Conservation (phyloP, 2,113 vertebrate genomes). For the Neotragus moschatus region DNA sequence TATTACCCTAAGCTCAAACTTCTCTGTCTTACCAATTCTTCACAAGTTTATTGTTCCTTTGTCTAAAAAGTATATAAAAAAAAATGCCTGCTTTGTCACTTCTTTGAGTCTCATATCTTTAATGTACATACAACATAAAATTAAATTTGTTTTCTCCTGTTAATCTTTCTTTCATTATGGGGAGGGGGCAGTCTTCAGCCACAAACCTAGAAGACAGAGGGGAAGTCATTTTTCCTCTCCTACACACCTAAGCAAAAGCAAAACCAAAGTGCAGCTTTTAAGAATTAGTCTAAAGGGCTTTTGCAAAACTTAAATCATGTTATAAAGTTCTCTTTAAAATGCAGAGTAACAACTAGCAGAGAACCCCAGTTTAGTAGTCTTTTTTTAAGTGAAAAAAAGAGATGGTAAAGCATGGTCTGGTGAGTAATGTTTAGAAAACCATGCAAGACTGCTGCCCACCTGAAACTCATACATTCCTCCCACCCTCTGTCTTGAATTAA, state of each 20-base stretch:
- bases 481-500: not conserved
- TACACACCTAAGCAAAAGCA: not conserved
- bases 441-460: not conserved
- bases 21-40: not conserved
- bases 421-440: not conserved
- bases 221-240: not conserved
- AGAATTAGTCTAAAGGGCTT: not conserved
- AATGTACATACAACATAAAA: not conserved
- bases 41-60: not conserved
- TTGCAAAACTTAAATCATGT: not conserved
- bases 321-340: not conserved
- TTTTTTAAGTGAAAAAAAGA: not conserved
- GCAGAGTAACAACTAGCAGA: not conserved
- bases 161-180: not conserved
- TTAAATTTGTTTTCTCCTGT: not conserved
- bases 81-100: not conserved
- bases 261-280: not conserved
- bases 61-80: not conserved
- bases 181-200: not conserved
- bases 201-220: not conserved
- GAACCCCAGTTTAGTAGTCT: not conserved
- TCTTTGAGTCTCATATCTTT: not conserved
- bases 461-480: not conserved
- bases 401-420: not conserved
- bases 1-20: not conserved